Base-by-base conservation (phyloP, 2,888 invertebrate genomes). In the Camptogramma bilineatum region DNA sequence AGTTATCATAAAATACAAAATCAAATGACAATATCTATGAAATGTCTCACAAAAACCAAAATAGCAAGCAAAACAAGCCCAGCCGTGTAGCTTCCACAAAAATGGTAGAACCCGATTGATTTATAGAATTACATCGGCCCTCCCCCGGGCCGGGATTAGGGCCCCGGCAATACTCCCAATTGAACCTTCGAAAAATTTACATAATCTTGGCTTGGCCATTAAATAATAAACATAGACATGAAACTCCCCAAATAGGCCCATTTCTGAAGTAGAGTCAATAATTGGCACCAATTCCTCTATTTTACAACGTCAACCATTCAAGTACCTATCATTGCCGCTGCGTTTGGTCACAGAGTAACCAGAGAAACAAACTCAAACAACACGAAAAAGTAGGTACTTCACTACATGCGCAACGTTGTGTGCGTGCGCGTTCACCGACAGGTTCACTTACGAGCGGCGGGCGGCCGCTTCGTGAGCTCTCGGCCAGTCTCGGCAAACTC, bases 51-150 rank as follows among this genome's bases (percentile, higher is more conserved):
- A 47, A n/a, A 24, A 52, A 52, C 31, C 52, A 60, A 63, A 56
- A 52, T 52, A 58, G 1, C 54, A 57, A 64, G 34, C 48, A 13
- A 57, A 55, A 60, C 47, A 53, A 54, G 42, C 31, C 44, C 42
- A 28, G 52, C 34, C 62, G 63, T 65, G 69, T 64, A 62, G 62
- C 57, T 64, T 24, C 62, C 51, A 58, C 66, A 70, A 69, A 74
- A 75, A 73, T 73, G 64, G 69, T 70, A 62, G 65, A 69, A 68
- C 63, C 68, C 79, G 83, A 86, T 85, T 87, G 87, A 87, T 87
- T 87, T 86, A 86, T 86, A 82, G 85, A 84, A 85, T 86, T 84
- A 85, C 79, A 82, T 82, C 72, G 80, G 79, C 74, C 79, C 57
- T 21, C 31, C 53, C 69, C 64, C 59, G 82, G 79, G 79, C 75